Evolutionary conservation across 2,888 invertebrate genomes (phyloP).

Genomic region (Tribolium freemani): DNA sequence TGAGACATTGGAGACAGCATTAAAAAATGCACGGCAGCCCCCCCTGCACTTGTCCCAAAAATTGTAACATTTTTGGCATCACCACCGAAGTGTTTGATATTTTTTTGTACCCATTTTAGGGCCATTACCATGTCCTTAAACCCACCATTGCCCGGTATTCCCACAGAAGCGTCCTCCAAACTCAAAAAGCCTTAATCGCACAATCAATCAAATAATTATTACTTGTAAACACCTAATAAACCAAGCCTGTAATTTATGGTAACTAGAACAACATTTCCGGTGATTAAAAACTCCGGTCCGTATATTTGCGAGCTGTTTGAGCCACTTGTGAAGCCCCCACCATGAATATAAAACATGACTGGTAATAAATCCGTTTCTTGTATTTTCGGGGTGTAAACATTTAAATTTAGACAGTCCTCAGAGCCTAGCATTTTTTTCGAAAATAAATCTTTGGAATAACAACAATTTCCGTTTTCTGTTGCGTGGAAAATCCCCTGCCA

Average conservation of each 20-base stretch:
- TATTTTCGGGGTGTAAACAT: constrained; percentile 53
- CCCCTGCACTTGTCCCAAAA: constrained; percentile 72
- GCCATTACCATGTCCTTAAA: constrained; percentile 71
- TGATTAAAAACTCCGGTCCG: constrained; percentile 64
- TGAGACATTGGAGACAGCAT: constrained; percentile 69
- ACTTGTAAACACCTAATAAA: constrained; percentile 50
- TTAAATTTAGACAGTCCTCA: constrained; percentile 61
- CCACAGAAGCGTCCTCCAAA: constrained; percentile 61
- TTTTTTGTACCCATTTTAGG: constrained; percentile 70
- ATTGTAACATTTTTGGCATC: constrained; percentile 66
- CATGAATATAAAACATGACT: constrained; percentile 68
- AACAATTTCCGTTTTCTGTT: constrained; percentile 52
- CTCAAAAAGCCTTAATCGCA: constrained; percentile 66
- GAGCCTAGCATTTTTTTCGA: constrained; percentile 49
- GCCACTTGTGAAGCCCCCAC: constrained; percentile 64
- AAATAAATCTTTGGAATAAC: constrained; percentile 51
- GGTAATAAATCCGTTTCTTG: constrained; percentile 51
- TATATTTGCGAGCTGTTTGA: constrained; percentile 59
- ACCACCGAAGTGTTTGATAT: constrained; percentile 63
- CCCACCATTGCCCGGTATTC: constrained; percentile 71
- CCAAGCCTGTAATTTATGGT: constrained; percentile 65
- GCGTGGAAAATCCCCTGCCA: constrained; percentile 55
- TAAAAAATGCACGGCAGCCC: constrained; percentile 68
- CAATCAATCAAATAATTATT: constrained; percentile 12
- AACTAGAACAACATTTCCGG: constrained; percentile 63